Base-by-base conservation (phyloP, 2,888 invertebrate species). In the Pterostichus niger region DNA sequence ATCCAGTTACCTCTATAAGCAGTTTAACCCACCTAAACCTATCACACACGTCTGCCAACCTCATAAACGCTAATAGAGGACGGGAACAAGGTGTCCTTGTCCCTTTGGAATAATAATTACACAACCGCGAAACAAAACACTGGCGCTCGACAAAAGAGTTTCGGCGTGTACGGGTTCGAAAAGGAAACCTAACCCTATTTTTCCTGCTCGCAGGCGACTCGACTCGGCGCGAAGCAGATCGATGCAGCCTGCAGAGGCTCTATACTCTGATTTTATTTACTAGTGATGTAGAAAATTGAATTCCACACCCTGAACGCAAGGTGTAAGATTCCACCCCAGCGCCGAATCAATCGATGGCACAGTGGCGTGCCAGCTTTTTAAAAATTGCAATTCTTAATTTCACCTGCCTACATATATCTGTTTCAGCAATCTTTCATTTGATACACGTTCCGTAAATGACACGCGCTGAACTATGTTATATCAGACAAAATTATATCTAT, bases 281-380 rank as follows among this genome's bases (percentile, higher is more conserved):
- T 89, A 90, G 89, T 89, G 89, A 90, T 90, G 90, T 90, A 90
- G 90, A 90, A 90, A 90, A 90, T 90, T 90, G 90, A 89, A 90
- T 89, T 90, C 88, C 89, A 87, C 89, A 87, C 89, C 89, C 89
- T 87, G 40, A 40, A 40, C 75, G 84, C 85, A 88, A 88, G 88
- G 88, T 88, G 88, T 88, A 87, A 87, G 87, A 87, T 88, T 88
- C 87, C 88, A 86, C 86, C 87, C 86, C 85, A 15, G n/a, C 11
- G 83, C 84, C 85, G 86, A 86, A 87, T 87, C 87, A 88, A 88
- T 88, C 88, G 88, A 88, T 88, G 87, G 85, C 68, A n/a, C 75
- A 75, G 82, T 11, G 82, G 82, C 82, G 82, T 56, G 10, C 24
- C 6, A 11, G 10, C 24, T 24, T 24, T 24, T 40, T 40, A 9